Conservation (phyloP, 2,888 invertebrate species). For the Colletes collaris region DNA sequence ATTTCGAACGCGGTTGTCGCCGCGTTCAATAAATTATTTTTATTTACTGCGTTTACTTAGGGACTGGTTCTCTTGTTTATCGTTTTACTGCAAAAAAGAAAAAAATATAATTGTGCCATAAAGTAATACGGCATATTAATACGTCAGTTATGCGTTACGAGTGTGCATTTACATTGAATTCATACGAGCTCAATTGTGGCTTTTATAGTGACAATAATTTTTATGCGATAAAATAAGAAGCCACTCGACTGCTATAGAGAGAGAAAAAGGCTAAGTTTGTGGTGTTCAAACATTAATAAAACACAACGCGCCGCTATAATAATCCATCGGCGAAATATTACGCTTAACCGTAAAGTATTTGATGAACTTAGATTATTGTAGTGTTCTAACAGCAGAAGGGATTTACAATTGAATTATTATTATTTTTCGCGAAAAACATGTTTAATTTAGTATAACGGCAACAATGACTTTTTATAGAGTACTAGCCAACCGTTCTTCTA, state of each 20-base stretch:
- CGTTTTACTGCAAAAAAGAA: constrained; percentile 64
- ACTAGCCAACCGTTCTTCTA: constrained; percentile 59
- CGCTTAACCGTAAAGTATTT: constrained; percentile 60
- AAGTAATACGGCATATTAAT: constrained; percentile 50
- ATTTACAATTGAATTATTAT: constrained; percentile 57
- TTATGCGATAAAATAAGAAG: constrained; percentile 62
- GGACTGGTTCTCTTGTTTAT: constrained; percentile 73
- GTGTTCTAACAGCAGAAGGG: constrained; percentile 43
- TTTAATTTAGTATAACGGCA: constrained; percentile 53
- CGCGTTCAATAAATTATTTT: constrained; percentile 69
- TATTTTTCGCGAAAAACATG: constrained; percentile 52
- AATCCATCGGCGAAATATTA: constrained; percentile 53
- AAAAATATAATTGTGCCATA: constrained; percentile 56
- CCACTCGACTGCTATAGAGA: constrained; percentile 44
- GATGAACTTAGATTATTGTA: constrained; percentile 55
- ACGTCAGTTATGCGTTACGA: constrained; percentile 52
- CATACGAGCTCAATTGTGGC: constrained; percentile 64
- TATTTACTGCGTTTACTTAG: constrained; percentile 77
- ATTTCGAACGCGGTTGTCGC: constrained; percentile 60
- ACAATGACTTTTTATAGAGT: constrained; percentile 37
- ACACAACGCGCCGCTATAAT: constrained; percentile 48
- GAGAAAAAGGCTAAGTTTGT: constrained; percentile 35
- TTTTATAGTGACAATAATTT: constrained; percentile 74
- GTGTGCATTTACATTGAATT: constrained; percentile 62
- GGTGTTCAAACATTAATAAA: constrained; percentile 35